A percentile compares a stretch with the other conserved stretches of the same genome.
These are phyloP conservation scores for Brachynemurus nebulosus DNA, from an alignment of 2,888 invertebrate genomes.

Conservation along the genomic window DNA sequence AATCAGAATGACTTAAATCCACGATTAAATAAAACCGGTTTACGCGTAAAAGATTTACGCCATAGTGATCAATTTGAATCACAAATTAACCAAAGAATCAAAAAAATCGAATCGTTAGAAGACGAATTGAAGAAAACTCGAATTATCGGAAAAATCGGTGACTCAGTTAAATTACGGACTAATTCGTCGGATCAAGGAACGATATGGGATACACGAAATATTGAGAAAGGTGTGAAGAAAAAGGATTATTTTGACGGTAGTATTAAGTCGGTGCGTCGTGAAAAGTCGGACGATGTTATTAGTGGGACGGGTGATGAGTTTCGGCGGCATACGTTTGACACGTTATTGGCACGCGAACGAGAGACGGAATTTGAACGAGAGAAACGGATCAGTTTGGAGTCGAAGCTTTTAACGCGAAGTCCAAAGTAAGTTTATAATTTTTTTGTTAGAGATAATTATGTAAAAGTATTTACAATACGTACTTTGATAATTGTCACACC, in stretches of 20 bases:
- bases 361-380: slow-evolving; percentile 24
- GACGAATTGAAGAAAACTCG: slow-evolving; percentile 13
- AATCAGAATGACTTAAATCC: slow-evolving; percentile 2
- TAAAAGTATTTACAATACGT: too few relatives aligned
- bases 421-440: slow-evolving; percentile 24
- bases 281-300: slow-evolving; percentile 15
- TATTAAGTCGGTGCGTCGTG: slow-evolving; percentile 12
- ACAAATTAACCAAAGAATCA: slow-evolving; percentile 11
- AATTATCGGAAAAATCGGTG: slow-evolving; percentile 19
- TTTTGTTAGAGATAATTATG: too few relatives aligned
- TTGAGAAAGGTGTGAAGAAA: slow-evolving; percentile 5
- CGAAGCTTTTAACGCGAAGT: slow-evolving; percentile 20
- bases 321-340: slow-evolving; percentile 26
- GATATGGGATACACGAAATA: neutral
- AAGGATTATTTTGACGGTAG: slow-evolving; percentile 8
- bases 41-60: neutral
- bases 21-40: slow-evolving; percentile 4
- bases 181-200: slow-evolving; percentile 5
- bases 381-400: slow-evolving; percentile 28
- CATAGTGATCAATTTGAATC: neutral
- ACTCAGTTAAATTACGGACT: slow-evolving; percentile 18
- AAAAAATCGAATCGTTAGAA: slow-evolving; percentile 26
- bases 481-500: too few relatives aligned
- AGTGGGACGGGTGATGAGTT: slow-evolving; percentile 17
- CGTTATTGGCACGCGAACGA: slow-evolving; percentile 23